These are phyloP conservation scores for Brachystomella parvula DNA, from an alignment of 1,140 invertebrate genomes.

Conservation along the genomic window DNA sequence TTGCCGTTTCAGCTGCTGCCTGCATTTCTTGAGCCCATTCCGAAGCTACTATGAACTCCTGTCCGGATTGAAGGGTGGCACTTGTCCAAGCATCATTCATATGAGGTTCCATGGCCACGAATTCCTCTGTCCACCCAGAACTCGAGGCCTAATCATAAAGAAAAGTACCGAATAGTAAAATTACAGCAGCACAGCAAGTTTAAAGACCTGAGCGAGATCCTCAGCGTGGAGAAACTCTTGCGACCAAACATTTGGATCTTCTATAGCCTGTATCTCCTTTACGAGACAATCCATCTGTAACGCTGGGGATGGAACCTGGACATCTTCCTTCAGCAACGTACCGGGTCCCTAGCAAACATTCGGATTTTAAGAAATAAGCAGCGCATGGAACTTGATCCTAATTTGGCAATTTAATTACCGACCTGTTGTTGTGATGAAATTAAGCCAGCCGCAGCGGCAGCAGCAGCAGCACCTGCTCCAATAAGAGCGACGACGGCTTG, in stretches of 20 bases:
- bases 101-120: neutral
- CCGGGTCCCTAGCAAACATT: too few relatives aligned
- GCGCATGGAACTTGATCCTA: neutral
- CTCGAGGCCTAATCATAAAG: neutral
- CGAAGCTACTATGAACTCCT: constrained; percentile 30
- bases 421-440: neutral
- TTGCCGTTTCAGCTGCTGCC: constrained; percentile 8
- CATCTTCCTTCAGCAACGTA: neutral
- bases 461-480: constrained; percentile 12
- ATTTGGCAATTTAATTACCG: neutral
- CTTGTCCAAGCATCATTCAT: neutral
- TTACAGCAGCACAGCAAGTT: neutral
- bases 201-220: constrained; percentile 26
- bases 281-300: constrained; percentile 33
- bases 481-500: neutral
- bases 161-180: neutral
- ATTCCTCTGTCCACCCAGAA: neutral
- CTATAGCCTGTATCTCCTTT: constrained; percentile 30
- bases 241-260: constrained; percentile 7
- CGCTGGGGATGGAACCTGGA: constrained; percentile 23
- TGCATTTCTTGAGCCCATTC: constrained; percentile 29
- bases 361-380: neutral
- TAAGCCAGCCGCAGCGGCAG: constrained; percentile 13
- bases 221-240: constrained; percentile 11
- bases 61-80: constrained; percentile 3